Percentiles rank a stretch among this genome's conserved stretches.
Conservation (phyloP, 2,888 invertebrate genomes). For the Lithophane ornitopus region DNA sequence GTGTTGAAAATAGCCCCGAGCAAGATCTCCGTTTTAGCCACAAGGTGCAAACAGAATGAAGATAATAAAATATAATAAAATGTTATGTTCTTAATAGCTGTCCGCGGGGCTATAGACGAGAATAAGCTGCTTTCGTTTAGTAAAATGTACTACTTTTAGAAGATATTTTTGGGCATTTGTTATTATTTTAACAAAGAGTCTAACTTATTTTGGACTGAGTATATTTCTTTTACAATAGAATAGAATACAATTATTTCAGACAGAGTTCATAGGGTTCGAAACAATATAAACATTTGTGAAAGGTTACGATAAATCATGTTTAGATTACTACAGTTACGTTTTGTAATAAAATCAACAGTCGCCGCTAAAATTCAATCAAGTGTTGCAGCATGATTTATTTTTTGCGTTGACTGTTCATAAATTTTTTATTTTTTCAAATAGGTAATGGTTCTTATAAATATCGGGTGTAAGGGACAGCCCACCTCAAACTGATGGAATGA, state of each 20-base stretch:
- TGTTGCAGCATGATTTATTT: too few relatives aligned
- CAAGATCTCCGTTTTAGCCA: slow-evolving; percentile 3
- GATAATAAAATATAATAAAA: slow-evolving; percentile 53
- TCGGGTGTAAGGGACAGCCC: too few relatives aligned
- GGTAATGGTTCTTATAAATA: neutral
- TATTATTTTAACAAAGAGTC: neutral
- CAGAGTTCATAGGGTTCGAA: too few relatives aligned
- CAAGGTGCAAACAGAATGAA: slow-evolving; percentile 34
- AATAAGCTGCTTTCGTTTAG: slow-evolving; percentile 20
- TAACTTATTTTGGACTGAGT: neutral
- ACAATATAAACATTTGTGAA: too few relatives aligned
- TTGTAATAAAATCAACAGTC: neutral
- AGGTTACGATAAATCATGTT: neutral
- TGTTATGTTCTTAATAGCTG: slow-evolving; percentile 44
- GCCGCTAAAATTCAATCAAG: neutral
- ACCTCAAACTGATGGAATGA: too few relatives aligned
- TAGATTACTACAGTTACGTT: neutral
- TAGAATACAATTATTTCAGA: too few relatives aligned
- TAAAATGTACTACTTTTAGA: slow-evolving; percentile 8
- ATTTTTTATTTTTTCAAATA: neutral
- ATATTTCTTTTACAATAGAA: neutral
- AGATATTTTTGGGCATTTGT: neutral
- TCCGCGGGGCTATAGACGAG: slow-evolving; percentile 28
- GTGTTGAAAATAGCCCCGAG: slow-evolving; percentile 10
- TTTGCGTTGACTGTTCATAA: neutral